Evolutionary conservation across 2,113 vertebrate genomes (phyloP), one percentile per base, ranked within the genome.

Genomic region (Parotia lawesii): DNA sequence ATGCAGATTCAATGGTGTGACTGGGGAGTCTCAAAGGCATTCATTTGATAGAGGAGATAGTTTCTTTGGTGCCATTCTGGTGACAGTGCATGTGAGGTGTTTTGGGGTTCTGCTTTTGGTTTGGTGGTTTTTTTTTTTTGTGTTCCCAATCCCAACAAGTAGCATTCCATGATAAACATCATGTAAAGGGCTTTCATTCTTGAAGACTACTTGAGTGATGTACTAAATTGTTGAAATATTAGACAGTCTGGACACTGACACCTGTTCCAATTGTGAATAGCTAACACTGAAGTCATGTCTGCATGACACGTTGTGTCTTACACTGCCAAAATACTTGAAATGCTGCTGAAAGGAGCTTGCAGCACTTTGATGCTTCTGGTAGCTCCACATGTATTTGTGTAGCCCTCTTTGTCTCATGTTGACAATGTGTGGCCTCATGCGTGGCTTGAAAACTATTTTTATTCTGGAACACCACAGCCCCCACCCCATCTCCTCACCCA

Each of bases 281-380:
- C 56, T 85, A 44, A 31, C 33, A 27, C 6, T 48, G 54, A 73
- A 91, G 28, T 74, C 9, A 14, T 4, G 6, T 45, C 47, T 74
- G 38, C 6, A 2, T 11, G 31, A 47, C 31, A 22, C 0, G 0
- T 22, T 40, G 8, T 35, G 40, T 2, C 7, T 74, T 58, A 35
- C 8, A 9, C 60, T 66, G 42, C 33, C 48, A 82, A 37, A 84
- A 65, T 51, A 54, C 6, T 60, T 35, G 8, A 87, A 80, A 51
- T 57, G 69, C 25, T 89, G 54, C n/a, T 89, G 62, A 70, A 85
- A 83, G 17, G 37, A 60, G 17, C 19, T 80, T 67, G 29, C 5
- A 54, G 20, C 17, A 17, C 48, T 45, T 3, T 74, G 16, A 53
- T 60, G 35, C 50, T 67, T 80, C 67, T 66, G 37, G 17, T 61